A percentile compares a stretch with the other conserved stretches of the same genome.
Conservation (phyloP, 2,113 vertebrate genomes). For the Hippocampus barbouri region DNA sequence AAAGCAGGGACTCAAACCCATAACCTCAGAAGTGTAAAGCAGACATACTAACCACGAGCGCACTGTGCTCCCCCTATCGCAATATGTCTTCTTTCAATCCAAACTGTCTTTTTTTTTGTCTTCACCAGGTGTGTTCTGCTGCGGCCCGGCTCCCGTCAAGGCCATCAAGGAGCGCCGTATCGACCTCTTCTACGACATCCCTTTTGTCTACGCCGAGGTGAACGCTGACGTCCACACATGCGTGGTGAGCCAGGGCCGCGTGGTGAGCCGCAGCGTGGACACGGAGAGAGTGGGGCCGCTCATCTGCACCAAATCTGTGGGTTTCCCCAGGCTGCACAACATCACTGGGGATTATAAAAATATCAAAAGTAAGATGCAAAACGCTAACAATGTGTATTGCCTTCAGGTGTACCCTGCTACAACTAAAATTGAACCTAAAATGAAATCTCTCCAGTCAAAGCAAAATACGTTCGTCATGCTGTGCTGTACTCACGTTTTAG, state of each 20-base stretch:
- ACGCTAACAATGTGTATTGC: too few relatives aligned
- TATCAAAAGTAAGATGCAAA: constrained; percentile 38
- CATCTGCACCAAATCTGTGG: constrained; percentile 69
- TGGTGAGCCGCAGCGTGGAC: constrained; percentile 33
- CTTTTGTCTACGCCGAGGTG: constrained; percentile 81
- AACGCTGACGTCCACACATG: constrained; percentile 71
- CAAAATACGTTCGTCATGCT: too few relatives aligned
- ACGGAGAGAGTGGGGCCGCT: constrained; percentile 62
- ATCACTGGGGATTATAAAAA: constrained; percentile 70
- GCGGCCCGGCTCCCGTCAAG: constrained; percentile 78
- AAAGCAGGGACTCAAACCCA: neutral
- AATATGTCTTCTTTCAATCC: neutral
- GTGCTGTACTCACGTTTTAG: too few relatives aligned
- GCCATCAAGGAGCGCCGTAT: constrained; percentile 70
- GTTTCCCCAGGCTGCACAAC: constrained; percentile 37
- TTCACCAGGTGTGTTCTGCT: constrained; percentile 74
- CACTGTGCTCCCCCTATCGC: too few relatives aligned
- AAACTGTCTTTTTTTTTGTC: neutral
- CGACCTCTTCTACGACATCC: constrained; percentile 72
- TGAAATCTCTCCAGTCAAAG: too few relatives aligned
- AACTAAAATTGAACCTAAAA: too few relatives aligned
- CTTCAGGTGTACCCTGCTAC: too few relatives aligned
- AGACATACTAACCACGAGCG: neutral
- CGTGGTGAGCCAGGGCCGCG: constrained; percentile 31
- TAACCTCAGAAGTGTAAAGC: neutral